These are phyloP conservation scores for Ditylenchus dipsaci DNA, from an alignment of 1,140 invertebrate species.

Conservation along the genomic window DNA sequence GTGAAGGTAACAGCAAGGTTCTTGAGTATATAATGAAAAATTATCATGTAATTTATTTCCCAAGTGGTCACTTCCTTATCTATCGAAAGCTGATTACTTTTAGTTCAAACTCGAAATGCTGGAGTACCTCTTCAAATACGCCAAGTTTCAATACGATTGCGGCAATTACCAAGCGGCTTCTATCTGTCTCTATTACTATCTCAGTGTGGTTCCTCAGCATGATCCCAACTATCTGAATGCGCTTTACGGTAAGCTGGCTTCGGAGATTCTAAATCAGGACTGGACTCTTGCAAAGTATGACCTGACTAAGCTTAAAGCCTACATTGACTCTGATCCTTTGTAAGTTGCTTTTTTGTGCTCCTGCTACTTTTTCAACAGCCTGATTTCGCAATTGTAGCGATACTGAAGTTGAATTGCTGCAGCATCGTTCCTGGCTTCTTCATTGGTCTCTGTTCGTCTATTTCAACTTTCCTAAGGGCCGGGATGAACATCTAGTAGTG, in stretches of 20 bases:
- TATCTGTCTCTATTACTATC: slow-evolving; percentile 93
- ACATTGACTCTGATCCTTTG: slow-evolving; percentile 80
- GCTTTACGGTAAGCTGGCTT: slow-evolving; percentile 94
- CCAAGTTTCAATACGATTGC: slow-evolving; percentile 95
- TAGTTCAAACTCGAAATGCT: slow-evolving; percentile 87
- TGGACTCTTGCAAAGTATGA: slow-evolving; percentile 96
- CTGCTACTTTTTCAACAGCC: too few relatives aligned
- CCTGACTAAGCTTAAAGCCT: slow-evolving; percentile 86
- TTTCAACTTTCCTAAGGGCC: slow-evolving; percentile 85
- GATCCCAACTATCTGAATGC: slow-evolving; percentile 83
- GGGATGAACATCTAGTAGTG: too few relatives aligned
- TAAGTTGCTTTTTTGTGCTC: too few relatives aligned
- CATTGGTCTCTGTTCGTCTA: slow-evolving; percentile 99
- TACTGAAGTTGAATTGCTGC: slow-evolving; percentile 78
- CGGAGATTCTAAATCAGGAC: slow-evolving; percentile 92
- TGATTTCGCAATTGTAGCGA: slow-evolving; percentile 43
- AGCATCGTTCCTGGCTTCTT: slow-evolving; percentile 96
- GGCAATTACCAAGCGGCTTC: slow-evolving; percentile 91
- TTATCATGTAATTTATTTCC: slow-evolving; percentile 66
- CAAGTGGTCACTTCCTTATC: too few relatives aligned
- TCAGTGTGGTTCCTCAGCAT: slow-evolving; percentile 69
- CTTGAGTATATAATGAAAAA: slow-evolving; percentile 79
- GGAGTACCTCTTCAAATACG: slow-evolving; percentile 85
- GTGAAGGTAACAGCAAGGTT: slow-evolving; percentile 69
- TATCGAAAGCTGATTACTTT: too few relatives aligned